Percentiles rank a stretch among this genome's conserved stretches.
phyloP scores from a whole-genome alignment of 2,888 invertebrate genomes.

The Lithophane ornitopus region DNA sequence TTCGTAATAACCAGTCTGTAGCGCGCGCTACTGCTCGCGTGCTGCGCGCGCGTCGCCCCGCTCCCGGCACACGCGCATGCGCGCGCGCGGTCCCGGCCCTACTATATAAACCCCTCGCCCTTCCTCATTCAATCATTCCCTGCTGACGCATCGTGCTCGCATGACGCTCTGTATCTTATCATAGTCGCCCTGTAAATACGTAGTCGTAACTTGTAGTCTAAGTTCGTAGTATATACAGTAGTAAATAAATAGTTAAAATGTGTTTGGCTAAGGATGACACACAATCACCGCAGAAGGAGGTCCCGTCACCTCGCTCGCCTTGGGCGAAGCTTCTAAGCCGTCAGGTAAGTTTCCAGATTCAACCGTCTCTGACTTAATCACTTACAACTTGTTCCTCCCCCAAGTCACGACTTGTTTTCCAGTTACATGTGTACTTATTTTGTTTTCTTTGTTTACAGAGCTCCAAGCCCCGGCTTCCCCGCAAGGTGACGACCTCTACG shows the following conservation, averaged over 20 bases:
- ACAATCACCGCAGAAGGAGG: conserved; percentile 85
- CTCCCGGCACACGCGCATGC: conserved; percentile 76
- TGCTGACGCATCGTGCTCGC: conserved; percentile 83
- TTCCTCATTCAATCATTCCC: conserved; percentile 88
- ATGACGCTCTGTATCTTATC: conserved; percentile 78
- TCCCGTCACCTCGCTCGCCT: conserved; percentile 88
- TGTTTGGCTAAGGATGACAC: conserved; percentile 89
- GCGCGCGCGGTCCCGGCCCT: conserved; percentile 71
- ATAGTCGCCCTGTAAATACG: conserved; percentile 85
- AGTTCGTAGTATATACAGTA: conserved; percentile 76
- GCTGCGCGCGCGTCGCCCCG: conserved; percentile 82
- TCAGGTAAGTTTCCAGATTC: conserved; percentile 85
- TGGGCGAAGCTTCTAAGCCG: conserved; percentile 90
- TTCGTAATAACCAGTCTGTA: conserved; percentile 84
- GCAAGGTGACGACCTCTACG: conserved; percentile 90
- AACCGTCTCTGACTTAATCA: conserved; percentile 8
- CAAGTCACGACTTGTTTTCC: conserved; percentile 8
- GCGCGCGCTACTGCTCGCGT: conserved; percentile 88
- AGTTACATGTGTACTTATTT: conserved; percentile 56
- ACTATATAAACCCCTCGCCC: conserved; percentile 85
- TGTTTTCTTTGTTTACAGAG: conserved; percentile 85
- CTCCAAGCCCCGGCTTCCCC: conserved; percentile 90
- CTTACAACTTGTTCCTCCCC: conserved; percentile 25
- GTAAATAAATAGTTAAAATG: conserved; percentile 83
- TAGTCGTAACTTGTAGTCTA: conserved; percentile 82